Evolutionary conservation across 2,888 invertebrate genomes (phyloP), one percentile per base, ranked within the genome.

Genomic region (Orthonychiurus folsomi): DNA sequence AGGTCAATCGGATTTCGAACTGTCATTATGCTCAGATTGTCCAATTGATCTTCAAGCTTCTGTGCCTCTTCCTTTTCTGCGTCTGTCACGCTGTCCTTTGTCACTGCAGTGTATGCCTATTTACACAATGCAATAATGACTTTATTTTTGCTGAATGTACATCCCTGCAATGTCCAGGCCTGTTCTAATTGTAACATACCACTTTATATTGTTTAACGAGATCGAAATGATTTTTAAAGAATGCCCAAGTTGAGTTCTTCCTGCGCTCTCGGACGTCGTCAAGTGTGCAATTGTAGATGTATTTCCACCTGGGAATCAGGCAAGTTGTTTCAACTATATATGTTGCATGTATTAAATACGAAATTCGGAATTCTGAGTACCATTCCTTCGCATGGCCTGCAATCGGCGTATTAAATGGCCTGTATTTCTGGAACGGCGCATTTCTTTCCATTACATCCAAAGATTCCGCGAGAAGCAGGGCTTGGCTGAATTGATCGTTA

Each of bases 391-490:
- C 28, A 21, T 56, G 26, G 9, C 50, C 50, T 50, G 21, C 18
- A 50, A 23, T 3, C 20, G 59, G 59, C 2, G 26, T 26, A 15
- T 48, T 25, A 20, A 56, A 56, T 20, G 59, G 59, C 50, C 59
- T 27, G 23, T 9, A 59, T n/a, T 47, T 25, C 12, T n/a, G 21
- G 24, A 50, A 59, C 2, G 50, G 59, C 28, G 2, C 3, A 23
- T 21, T 24, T 15, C 59, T 3, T n/a, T 15, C 18, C 50, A 37
- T 28, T 3, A 24, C 48, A 23, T 59, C 59, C 21, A 59, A 18
- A 2, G 59, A 59, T 24, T 59, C 59, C 24, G n/a, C 25, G 3
- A 59, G 24, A 12, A 59, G n/a, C 48, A 59, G 50, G 3, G 50
- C 50, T 21, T 59, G 48, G 9, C 3, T n/a, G 59, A 24, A 59